Base-by-base conservation (phyloP, 2,888 invertebrate species). In the Ptychoptera contaminata region DNA sequence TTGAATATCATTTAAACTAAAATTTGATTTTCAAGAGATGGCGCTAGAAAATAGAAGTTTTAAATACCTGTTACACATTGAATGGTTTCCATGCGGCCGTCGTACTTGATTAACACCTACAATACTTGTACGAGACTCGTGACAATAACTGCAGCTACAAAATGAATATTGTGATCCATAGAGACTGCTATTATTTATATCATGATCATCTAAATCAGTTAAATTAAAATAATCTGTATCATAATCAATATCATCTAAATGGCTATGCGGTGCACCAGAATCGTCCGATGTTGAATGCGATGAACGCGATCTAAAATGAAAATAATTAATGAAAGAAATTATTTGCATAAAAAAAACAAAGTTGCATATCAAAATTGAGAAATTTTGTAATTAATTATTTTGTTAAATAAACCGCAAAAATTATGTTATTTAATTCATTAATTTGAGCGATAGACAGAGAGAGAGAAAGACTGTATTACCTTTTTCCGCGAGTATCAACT, bases 71-170 rank as follows among this genome's bases (percentile, higher is more conserved):
- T 23, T 23, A 23, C 23, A 23, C 23, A 23, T 23, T 23, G 23
- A 23, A 23, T 23, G 3, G 23, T 23, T 23, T 5, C 3, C 23
- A 23, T 23, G 23, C 3, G 3, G 23, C 23, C 7, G 3, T 7
- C 23, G 23, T 23, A 39, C 60, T 59, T 1, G 63, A 61, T 48
- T 59, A 62, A 42, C 58, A 62, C 9, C 57, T 54, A 53, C 63
- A 62, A 40, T 71, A 69, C 48, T 68, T 68, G 23, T 23, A 23
- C 23, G 23, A 16, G 70, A 59, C 45, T 72, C 68, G 40, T 69
- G 66, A 58, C 76, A 76, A 56, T 74, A 75, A 54, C 73, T 74
- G 60, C 76, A 76, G 53, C 71, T 73, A 60, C 76, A 76, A 38
- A 65, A 61, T 1, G 76, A 72, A 58, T 70, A 74, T 53, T 73